Evolutionary conservation across 2,797 vertebrate genomes (phyloP).

Genomic region (Epinephelus malabaricus): DNA sequence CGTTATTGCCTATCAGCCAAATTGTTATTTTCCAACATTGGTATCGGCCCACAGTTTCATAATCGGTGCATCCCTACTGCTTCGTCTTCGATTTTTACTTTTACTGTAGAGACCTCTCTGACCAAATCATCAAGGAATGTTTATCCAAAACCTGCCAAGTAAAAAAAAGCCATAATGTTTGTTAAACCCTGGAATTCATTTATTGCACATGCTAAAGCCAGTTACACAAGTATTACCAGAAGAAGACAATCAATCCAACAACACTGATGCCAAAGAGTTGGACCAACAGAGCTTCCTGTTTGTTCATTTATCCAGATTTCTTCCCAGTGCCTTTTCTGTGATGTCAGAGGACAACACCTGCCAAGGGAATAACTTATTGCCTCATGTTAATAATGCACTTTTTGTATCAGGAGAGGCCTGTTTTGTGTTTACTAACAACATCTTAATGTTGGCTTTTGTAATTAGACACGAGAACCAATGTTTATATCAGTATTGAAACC

Average conservation of each 20-base stretch:
- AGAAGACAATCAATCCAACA: constrained; percentile 13
- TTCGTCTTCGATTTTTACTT: not conserved
- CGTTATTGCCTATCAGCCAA: too few species aligned
- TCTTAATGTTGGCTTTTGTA: constrained; percentile 7
- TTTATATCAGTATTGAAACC: constrained; percentile 20
- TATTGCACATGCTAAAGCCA: constrained; percentile 27
- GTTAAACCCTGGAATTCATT: not conserved
- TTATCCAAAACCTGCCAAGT: constrained; percentile 12
- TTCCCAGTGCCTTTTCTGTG: constrained; percentile 16
- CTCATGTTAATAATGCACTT: constrained; percentile 29
- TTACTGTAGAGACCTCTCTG: not conserved
- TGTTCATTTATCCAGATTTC: not conserved
- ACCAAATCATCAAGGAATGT: constrained; percentile 12
- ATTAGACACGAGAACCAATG: not conserved
- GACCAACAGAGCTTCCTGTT: constrained; percentile 27
- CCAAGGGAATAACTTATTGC: constrained; percentile 41
- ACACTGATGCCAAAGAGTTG: constrained; percentile 46
- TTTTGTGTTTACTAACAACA: constrained; percentile 34
- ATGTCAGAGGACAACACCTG: constrained; percentile 27
- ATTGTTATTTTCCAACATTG: too few species aligned
- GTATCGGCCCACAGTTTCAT: too few species aligned
- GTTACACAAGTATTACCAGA: constrained; percentile 16
- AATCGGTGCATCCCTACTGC: not conserved
- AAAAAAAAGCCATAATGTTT: constrained; percentile 13
- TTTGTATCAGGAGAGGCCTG: constrained; percentile 28